Percentiles rank a stretch among this genome's conserved stretches.
Evolutionary conservation across 2,888 invertebrate genomes (phyloP).

Genomic region (Ctenicera cuprea): DNA sequence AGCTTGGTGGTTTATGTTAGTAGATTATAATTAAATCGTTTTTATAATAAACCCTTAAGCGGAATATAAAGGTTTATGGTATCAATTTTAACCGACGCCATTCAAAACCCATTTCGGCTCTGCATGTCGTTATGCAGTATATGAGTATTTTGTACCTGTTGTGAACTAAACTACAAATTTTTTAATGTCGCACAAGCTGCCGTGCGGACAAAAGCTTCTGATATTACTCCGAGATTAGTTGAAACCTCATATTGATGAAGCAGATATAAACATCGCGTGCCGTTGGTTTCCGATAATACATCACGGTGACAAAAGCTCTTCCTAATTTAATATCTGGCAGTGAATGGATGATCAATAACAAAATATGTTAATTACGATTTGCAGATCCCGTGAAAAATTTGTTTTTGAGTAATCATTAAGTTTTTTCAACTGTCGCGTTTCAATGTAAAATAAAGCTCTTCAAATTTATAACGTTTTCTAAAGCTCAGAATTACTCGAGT

Average conservation of each 20-base stretch:
- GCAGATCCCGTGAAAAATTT: not conserved
- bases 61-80: too few relatives aligned
- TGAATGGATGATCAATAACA: not conserved
- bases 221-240: slow-evolving; percentile 24
- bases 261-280: slow-evolving; percentile 9
- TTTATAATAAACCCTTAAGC: too few relatives aligned
- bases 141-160: not conserved
- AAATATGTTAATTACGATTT: not conserved
- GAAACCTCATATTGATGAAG: slow-evolving; percentile 1
- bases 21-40: too few relatives aligned
- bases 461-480: too few relatives aligned
- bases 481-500: not conserved
- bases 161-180: slow-evolving; percentile 18
- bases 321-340: not conserved
- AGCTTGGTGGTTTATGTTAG: too few relatives aligned
- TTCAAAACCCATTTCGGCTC: not conserved
- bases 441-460: not conserved
- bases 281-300: slow-evolving; percentile 4
- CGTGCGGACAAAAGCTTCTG: not conserved
- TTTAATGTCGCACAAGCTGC: slow-evolving; percentile 3
- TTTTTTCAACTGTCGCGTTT: not conserved
- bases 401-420: not conserved
- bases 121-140: not conserved
- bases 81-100: not conserved
- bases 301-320: not conserved